These are phyloP conservation scores for Heterotis niloticus DNA, from an alignment of 2,113 vertebrate species.

Conservation along the genomic window DNA sequence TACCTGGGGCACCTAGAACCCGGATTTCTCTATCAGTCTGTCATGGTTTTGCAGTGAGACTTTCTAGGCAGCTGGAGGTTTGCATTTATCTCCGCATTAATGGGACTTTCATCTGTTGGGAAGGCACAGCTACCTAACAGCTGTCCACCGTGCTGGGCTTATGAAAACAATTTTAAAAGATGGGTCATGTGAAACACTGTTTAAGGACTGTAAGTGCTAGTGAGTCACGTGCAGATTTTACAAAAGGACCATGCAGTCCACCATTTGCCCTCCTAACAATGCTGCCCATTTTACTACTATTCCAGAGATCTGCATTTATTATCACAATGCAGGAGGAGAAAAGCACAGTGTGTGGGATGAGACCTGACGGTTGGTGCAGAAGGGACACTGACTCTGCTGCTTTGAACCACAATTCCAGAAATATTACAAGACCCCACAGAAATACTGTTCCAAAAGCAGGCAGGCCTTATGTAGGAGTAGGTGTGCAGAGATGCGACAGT, in stretches of 20 bases:
- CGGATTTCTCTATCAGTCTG: too few relatives aligned
- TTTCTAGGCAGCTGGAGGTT: constrained; percentile 26
- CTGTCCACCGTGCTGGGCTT: constrained; percentile 10
- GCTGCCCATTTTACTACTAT: constrained; percentile 49
- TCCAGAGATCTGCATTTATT: background rate
- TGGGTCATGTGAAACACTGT: constrained; percentile 17
- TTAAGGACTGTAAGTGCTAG: background rate
- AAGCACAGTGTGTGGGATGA: background rate
- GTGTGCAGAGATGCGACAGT: too few relatives aligned
- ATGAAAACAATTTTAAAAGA: constrained; percentile 21
- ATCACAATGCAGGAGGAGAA: background rate
- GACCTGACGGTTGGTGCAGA: background rate
- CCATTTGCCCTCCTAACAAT: constrained; percentile 25
- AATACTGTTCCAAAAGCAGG: background rate
- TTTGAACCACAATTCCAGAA: background rate
- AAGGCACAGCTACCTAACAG: constrained; percentile 27
- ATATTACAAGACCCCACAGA: background rate
- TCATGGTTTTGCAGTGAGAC: constrained; percentile 20
- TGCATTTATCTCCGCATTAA: constrained; percentile 19
- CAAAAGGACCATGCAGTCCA: constrained; percentile 35
- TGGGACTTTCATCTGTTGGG: constrained; percentile 32
- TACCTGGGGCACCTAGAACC: too few relatives aligned
- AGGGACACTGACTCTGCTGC: background rate
- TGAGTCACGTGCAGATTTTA: constrained; percentile 33
- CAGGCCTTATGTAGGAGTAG: background rate